phyloP scores from a whole-genome alignment of 2,797 vertebrate species.

The Brachyrhaphis roseni region DNA sequence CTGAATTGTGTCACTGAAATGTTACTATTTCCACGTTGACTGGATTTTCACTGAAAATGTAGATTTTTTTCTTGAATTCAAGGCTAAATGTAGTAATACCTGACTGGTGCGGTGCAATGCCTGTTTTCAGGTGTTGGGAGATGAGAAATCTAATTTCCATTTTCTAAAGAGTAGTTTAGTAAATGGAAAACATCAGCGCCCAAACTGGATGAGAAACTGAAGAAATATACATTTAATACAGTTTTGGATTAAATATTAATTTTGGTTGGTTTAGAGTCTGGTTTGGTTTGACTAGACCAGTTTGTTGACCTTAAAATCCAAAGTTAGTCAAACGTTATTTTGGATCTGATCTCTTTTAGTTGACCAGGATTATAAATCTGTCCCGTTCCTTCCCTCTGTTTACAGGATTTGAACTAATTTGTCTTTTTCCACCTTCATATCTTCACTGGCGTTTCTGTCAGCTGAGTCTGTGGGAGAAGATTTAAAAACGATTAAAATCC shows the following conservation, averaged over 20 bases:
- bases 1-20: not conserved
- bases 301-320: conserved; percentile 13
- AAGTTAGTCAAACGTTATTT: conserved; percentile 19
- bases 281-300: not conserved
- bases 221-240: not conserved
- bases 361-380: conserved; percentile 10
- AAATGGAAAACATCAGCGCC: not conserved
- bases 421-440: conserved; percentile 26
- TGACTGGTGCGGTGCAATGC: not conserved
- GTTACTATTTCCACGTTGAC: conserved; percentile 19
- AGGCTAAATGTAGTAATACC: not conserved
- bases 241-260: not conserved
- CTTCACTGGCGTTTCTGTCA: conserved; percentile 44
- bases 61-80: not conserved
- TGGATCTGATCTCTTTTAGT: not conserved
- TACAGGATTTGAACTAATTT: conserved; percentile 5
- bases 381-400: conserved; percentile 24
- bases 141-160: not conserved
- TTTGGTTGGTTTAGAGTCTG: not conserved
- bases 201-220: not conserved
- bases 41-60: conserved; percentile 26
- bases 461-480: conserved; percentile 28
- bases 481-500: conserved; percentile 26
- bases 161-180: not conserved
- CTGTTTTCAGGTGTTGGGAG: not conserved